Evolutionary conservation across 2,113 vertebrate genomes (phyloP).

Genomic region (Apus apus): DNA sequence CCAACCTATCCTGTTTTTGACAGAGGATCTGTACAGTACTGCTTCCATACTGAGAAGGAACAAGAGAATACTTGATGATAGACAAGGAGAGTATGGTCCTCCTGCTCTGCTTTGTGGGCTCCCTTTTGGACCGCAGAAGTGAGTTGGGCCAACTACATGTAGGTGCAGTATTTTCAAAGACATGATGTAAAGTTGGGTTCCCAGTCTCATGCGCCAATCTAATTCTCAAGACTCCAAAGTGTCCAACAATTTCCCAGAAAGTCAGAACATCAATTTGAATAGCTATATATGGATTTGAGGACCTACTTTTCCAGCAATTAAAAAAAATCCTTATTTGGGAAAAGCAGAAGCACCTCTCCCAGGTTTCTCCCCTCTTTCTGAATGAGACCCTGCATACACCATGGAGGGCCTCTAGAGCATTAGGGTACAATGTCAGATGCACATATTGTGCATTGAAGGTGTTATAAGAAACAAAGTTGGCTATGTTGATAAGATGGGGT

Average conservation of each 20-base stretch:
- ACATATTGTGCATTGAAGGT: fast-evolving
- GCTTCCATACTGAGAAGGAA: background rate
- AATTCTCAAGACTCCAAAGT: background rate
- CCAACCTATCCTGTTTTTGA: background rate
- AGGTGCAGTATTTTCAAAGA: background rate
- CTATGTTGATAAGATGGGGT: background rate
- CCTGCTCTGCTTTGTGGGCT: background rate
- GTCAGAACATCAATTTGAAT: background rate
- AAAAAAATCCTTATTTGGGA: background rate
- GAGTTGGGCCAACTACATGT: fast-evolving
- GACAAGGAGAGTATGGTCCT: background rate
- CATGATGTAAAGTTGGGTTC: background rate
- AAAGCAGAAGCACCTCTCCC: background rate
- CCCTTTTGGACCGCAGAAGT: background rate
- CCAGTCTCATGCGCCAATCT: fast-evolving
- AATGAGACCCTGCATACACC: fast-evolving
- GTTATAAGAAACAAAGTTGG: background rate
- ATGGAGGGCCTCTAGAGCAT: background rate
- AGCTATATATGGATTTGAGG: background rate
- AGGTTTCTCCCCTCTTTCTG: background rate
- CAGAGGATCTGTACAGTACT: background rate
- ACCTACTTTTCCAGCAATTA: background rate
- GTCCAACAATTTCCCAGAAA: background rate
- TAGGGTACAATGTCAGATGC: fast-evolving
- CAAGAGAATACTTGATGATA: background rate